phyloP scores from a whole-genome alignment of 2,888 invertebrate species.

The Thyatira batis region DNA sequence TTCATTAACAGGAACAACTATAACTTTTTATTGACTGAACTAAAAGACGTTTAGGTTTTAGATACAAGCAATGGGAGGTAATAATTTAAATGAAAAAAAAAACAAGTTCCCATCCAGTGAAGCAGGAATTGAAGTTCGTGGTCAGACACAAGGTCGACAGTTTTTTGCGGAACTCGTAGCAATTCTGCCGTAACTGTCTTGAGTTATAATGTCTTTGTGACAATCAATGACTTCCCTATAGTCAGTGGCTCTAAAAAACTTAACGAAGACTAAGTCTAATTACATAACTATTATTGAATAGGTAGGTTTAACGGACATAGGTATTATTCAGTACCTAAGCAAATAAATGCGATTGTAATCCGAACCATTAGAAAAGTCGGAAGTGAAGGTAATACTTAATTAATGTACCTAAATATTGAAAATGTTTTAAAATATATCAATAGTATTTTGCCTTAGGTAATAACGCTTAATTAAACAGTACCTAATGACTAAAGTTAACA shows the following conservation, averaged over 20 bases:
- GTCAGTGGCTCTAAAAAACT: background rate
- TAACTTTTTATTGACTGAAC: too few relatives aligned
- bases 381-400: too few relatives aligned
- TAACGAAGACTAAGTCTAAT: background rate
- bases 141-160: slow-evolving; percentile 55
- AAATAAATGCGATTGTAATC: too few relatives aligned
- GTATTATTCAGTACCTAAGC: too few relatives aligned
- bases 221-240: slow-evolving; percentile 27
- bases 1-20: too few relatives aligned
- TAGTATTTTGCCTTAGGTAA: background rate
- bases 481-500: background rate
- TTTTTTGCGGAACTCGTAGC: slow-evolving; percentile 39
- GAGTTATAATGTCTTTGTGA: slow-evolving; percentile 20
- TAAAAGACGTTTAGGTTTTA: too few relatives aligned
- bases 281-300: background rate
- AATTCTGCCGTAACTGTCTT: slow-evolving; percentile 24
- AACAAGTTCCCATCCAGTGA: slow-evolving; percentile 49
- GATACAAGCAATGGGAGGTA: too few relatives aligned
- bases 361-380: too few relatives aligned
- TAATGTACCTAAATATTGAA: too few relatives aligned
- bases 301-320: too few relatives aligned
- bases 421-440: background rate
- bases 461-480: background rate
- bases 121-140: slow-evolving; percentile 63
- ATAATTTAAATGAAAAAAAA: too few relatives aligned